These are phyloP conservation scores for Cyprinodon variegatus DNA, from an alignment of 2,113 vertebrate genomes.

Conservation along the genomic window DNA sequence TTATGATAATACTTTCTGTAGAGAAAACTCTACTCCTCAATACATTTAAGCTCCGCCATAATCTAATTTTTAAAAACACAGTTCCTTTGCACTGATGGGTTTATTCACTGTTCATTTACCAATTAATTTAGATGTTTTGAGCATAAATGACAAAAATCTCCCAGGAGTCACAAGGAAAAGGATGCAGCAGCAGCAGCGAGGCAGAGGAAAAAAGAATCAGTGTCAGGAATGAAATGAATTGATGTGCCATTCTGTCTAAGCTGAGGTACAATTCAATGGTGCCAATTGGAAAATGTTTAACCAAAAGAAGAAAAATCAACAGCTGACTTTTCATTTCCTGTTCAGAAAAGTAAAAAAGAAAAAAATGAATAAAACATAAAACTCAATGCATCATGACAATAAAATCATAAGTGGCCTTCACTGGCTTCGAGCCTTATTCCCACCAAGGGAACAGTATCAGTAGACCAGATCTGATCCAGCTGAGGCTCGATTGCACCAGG, in stretches of 20 bases:
- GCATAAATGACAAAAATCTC: constrained; percentile 38
- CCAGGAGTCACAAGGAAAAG: constrained; percentile 41
- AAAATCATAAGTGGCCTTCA: constrained; percentile 15
- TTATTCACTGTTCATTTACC: not conserved
- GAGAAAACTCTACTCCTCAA: not conserved
- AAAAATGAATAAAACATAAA: not conserved
- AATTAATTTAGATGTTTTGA: not conserved
- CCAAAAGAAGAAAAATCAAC: constrained; percentile 1
- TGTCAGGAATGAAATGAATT: constrained; percentile 57
- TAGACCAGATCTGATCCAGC: constrained; percentile 52
- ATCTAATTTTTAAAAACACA: not conserved
- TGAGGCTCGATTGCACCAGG: constrained; percentile 54
- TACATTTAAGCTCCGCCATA: not conserved
- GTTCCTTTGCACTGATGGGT: not conserved
- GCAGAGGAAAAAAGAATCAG: constrained; percentile 43
- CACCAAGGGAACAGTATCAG: constrained; percentile 32
- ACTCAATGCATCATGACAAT: constrained; percentile 18
- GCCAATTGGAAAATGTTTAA: not conserved
- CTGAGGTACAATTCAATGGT: constrained; percentile 11
- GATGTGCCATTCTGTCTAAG: constrained; percentile 51
- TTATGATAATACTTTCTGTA: not conserved
- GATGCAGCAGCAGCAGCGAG: constrained; percentile 48
- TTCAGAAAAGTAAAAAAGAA: not conserved
- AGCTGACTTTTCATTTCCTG: constrained; percentile 4
- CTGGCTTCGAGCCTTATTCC: constrained; percentile 41